Evolutionary conservation across 2,888 invertebrate species (phyloP), one percentile per base, ranked within the genome.

Genomic region (Drosophila monieri): DNA sequence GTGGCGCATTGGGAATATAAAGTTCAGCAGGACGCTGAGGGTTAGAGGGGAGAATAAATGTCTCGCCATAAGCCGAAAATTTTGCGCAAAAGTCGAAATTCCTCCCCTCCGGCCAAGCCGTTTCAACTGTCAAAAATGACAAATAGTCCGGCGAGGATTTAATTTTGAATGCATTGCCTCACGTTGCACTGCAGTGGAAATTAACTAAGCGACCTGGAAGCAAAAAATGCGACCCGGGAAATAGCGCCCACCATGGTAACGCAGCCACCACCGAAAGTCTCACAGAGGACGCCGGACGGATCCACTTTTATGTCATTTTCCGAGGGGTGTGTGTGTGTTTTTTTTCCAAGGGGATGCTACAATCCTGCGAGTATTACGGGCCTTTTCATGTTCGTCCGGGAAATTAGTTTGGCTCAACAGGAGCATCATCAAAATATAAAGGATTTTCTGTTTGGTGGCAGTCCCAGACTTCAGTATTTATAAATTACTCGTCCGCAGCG

Each of bases 41-140:
- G 23, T 15, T 43, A 25, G 25, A 14, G 39, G 32, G 39, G 56
- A 41, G 46, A 59, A 60, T 65, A 78, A 81, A 79, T 81, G 66
- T 62, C 27, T 71, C 65, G 65, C 74, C 87, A 81, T 80, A 81
- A 86, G 85, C 69, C 71, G 55, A 65, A 74, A 73, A 80, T 80
- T 78, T 43, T 54, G 52, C 77, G 39, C 64, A 56, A 59, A 54
- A 76, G 78, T 75, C 77, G 18, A 25, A 6, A 32, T 21, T 32
- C 58, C 51, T n/a, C 23, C 18, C 52, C 39, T 30, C 6, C 23
- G 14, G 48, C 52, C 3, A 43, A 46, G 78, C 78, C 77, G 76
- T 84, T 88, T 74, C 35, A 80, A 71, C 79, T 88, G 85, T 88
- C 88, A 86, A 39, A 79, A 86, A 84, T 85, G 85, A 85, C 87